Base-by-base conservation (phyloP, 2,888 invertebrate species). In the Drosophila diplacantha region DNA sequence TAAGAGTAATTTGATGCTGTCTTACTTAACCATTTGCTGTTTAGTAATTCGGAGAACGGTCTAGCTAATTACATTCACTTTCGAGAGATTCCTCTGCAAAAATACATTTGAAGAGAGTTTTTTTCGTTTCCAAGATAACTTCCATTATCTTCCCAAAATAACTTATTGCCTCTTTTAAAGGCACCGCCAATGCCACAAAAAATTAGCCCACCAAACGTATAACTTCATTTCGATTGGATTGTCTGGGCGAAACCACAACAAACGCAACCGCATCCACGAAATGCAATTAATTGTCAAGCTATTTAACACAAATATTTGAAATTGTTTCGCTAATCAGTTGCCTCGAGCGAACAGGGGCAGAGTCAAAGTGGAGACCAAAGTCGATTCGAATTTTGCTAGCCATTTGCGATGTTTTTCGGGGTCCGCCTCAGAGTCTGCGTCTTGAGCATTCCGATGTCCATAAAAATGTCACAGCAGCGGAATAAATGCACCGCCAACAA, bases 221-320 rank as follows among this genome's bases (percentile, higher is more conserved):
- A 53, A 53, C 66, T 66, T 63, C 52, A 69, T 71, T 71, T 70
- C 49, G 65, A 34, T 24, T 24, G 29, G 32, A 38, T 39, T 54
- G 56, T 20, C 39, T 57, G 16, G 7, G 18, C n/a, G 49, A 53
- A 59, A 59, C 66, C 52, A 54, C 54, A 72, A 71, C 44, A 68
- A 68, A 58, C 66, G 50, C 59, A 51, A 47, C 56, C 56, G 54
- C 69, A 57, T 64, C 61, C 54, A 59, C 43, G 59, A 72, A 70
- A 66, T 79, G 76, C 80, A 81, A 83, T 85, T 83, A 83, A 85
- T 83, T 83, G 66, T 69, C 60, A 73, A 74, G 70, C 61, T 70
- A 84, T 81, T 84, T 81, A 83, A 85, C 81, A 83, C 85, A 81
- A 81, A 81, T 81, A 83, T 83, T 83, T 84, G 72, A 75, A 83